Conservation (phyloP, 2,888 invertebrate species). For the Isotomurus palustris region DNA sequence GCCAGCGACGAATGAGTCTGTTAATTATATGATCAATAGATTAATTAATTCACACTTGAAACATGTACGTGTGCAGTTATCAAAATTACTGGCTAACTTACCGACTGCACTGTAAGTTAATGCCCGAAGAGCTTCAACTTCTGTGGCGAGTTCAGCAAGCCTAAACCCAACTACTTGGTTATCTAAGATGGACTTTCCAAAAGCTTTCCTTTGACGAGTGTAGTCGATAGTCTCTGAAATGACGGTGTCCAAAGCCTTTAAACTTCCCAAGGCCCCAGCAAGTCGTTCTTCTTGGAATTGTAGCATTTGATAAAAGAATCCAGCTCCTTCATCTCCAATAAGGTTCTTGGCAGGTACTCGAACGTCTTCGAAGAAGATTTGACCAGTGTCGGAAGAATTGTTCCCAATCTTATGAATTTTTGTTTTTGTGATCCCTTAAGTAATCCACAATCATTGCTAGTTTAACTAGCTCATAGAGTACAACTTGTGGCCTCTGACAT, state of each 20-base stretch:
- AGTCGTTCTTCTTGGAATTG: slow-evolving; percentile 57
- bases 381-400: slow-evolving; percentile 55
- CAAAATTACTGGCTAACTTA: slow-evolving; percentile 35
- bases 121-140: slow-evolving; percentile 54
- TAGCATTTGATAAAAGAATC: slow-evolving; percentile 57
- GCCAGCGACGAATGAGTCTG: slow-evolving; percentile 38
- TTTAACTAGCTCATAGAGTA: too few species aligned
- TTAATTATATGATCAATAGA: slow-evolving; percentile 8
- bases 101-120: slow-evolving; percentile 53
- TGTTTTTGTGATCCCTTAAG: slow-evolving; percentile 44
- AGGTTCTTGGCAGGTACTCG: slow-evolving; percentile 53
- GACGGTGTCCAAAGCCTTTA: slow-evolving; percentile 33
- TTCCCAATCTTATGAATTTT: slow-evolving; percentile 56
- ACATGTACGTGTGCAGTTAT: too few species aligned
- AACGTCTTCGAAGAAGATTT: slow-evolving; percentile 57
- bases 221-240: slow-evolving; percentile 52
- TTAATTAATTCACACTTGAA: background rate
- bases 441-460: too few species aligned
- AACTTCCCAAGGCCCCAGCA: slow-evolving; percentile 48
- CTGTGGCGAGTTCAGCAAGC: slow-evolving; percentile 56
- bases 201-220: slow-evolving; percentile 51
- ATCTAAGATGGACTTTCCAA: slow-evolving; percentile 52
- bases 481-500: too few species aligned
- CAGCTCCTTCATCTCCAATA: slow-evolving; percentile 55
- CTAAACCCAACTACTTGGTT: slow-evolving; percentile 53